Evolutionary conservation across 2,888 invertebrate species (phyloP).

Genomic region (Oxycera nigricornis): DNA sequence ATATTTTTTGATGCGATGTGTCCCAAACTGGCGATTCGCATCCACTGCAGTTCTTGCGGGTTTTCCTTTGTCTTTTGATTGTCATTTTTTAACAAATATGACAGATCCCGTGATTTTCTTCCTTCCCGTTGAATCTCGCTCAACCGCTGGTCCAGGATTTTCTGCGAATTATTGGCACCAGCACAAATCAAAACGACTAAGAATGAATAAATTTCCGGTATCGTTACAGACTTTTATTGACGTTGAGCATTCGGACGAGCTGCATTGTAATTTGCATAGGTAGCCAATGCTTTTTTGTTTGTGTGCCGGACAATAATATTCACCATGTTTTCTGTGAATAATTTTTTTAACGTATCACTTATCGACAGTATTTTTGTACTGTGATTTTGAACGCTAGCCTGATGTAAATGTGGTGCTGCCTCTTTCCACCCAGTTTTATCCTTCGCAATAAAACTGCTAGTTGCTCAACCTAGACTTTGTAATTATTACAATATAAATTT

Average conservation of each 20-base stretch:
- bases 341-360: conserved; percentile 36
- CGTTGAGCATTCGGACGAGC: background rate
- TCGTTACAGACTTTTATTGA: conserved; percentile 13
- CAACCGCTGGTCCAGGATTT: too few species aligned
- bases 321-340: conserved; percentile 15
- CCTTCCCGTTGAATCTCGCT: too few species aligned
- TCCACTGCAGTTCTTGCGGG: too few species aligned
- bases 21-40: too few species aligned
- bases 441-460: conserved; percentile 25
- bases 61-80: too few species aligned
- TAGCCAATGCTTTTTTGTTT: conserved; percentile 33
- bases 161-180: conserved; percentile 30
- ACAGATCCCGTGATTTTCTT: too few species aligned
- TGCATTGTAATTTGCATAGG: conserved; percentile 12
- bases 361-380: conserved; percentile 33
- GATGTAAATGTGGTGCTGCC: conserved; percentile 29
- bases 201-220: too few species aligned
- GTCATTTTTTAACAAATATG: too few species aligned
- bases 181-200: conserved; percentile 28
- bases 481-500: too few species aligned
- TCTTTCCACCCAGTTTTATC: conserved; percentile 34
- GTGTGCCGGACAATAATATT: conserved; percentile 36
- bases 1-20: too few species aligned
- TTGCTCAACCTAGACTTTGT: conserved; percentile 9
- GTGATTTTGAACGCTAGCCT: conserved; percentile 28